Evolutionary conservation across 2,888 invertebrate genomes (phyloP).

Genomic region (Agrochola lychnidis): DNA sequence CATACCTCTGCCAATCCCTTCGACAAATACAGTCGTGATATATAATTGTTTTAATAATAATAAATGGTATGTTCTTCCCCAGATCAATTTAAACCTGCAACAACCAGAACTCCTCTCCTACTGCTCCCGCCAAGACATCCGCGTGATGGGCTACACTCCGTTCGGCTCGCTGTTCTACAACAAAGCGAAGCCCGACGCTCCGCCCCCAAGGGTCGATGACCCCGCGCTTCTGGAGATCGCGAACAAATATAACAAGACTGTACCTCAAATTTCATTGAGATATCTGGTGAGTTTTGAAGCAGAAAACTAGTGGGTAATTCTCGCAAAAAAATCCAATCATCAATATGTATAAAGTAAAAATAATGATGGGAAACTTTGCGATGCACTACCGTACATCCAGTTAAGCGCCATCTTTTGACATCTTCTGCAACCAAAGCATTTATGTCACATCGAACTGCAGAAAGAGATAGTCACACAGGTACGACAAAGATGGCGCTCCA

Average conservation of each 20-base stretch:
- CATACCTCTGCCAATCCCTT: not conserved
- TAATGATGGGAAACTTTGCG: not conserved
- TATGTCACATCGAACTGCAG: not conserved
- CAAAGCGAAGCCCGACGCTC: constrained; percentile 87
- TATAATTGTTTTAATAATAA: not conserved
- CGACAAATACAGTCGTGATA: not conserved
- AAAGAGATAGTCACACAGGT: not conserved
- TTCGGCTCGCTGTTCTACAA: constrained; percentile 90
- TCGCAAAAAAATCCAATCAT: not conserved
- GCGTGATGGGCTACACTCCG: constrained; percentile 94
- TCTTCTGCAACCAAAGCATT: not conserved
- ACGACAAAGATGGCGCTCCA: not conserved
- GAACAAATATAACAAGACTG: constrained; percentile 91
- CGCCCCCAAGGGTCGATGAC: constrained; percentile 89
- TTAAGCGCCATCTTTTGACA: not conserved
- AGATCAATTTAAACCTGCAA: constrained; percentile 92
- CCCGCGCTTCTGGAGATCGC: constrained; percentile 89
- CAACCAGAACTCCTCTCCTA: constrained; percentile 93
- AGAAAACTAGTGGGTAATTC: not conserved
- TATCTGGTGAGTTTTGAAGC: constrained; percentile 90
- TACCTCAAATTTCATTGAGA: constrained; percentile 91
- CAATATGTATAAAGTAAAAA: not conserved
- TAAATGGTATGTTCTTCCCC: constrained; percentile 37
- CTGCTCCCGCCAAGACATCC: constrained; percentile 92
- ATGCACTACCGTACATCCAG: not conserved